Base-by-base conservation (phyloP, 2,797 vertebrate genomes). In the Enteromius unitaeniatus region DNA sequence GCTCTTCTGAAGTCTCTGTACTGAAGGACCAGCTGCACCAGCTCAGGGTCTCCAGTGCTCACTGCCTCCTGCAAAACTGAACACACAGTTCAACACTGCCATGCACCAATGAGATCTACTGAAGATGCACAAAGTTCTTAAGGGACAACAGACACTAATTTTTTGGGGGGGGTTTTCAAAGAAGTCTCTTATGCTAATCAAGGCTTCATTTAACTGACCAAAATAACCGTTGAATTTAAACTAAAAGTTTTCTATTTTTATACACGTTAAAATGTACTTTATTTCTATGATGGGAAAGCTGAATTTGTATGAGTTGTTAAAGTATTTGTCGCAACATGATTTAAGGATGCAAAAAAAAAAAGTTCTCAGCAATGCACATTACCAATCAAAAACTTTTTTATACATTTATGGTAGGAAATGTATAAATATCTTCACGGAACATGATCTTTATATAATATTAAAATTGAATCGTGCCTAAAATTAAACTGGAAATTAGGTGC, bases 41-140 rank as follows among this genome's bases (percentile, higher is more conserved):
- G 95, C 91, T 99, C 97, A 0, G 97, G 97, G 87, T 99, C 97
- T 70, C 97, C 97, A 0, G 97, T 99, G 93, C 97, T 99, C 82
- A 99, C 97, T 0, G 97, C 97, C 91, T 98, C 97, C 95, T 99
- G 97, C 88, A 99, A 93, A 84, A 98, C 97, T 99, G 86, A 81
- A 87, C 72, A 91, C 76, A 88, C 0, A 37, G 51, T 67, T n/a
- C 79, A 83, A 73, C 73, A 84, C 21, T 5, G 58, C 15, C 60
- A 6, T 21, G 17, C 15, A 10, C 47, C 45, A n/a, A 7, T 47
- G 1, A 11, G 8, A 23, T 67, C 13, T 19, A 37, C 23, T 42
- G n/a, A 51, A 69, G 58, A 21, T 34, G 37, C 2, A 47, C 10
- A 37, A 28, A 42, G 53, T 11, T 23, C 53, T 55, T 51, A 51